These are phyloP conservation scores for Pimpla rufipes DNA, from an alignment of 2,888 invertebrate genomes.

Conservation along the genomic window DNA sequence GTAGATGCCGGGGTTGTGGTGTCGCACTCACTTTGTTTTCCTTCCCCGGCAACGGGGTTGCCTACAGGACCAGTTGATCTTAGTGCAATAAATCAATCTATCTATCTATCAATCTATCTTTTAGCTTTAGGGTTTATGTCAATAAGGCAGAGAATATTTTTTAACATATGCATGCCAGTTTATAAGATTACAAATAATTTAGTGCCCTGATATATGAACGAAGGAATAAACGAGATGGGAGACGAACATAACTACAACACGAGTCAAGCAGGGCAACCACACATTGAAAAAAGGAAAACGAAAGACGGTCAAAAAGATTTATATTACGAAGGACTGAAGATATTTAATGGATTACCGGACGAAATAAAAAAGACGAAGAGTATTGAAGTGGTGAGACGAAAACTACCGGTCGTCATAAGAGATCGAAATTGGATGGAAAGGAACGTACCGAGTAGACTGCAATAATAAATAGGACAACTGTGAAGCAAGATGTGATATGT, in stretches of 20 bases:
- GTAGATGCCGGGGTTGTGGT: too few species aligned
- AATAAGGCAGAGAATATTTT: constrained; percentile 8
- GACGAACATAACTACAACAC: background rate
- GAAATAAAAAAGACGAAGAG: background rate
- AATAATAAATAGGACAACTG: background rate
- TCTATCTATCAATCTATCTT: too few species aligned
- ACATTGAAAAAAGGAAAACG: background rate
- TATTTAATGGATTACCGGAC: constrained; percentile 2
- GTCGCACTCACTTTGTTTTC: too few species aligned
- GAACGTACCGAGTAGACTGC: constrained; percentile 9
- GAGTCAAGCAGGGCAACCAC: background rate
- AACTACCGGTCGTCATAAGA: background rate
- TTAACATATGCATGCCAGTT: constrained; percentile 7
- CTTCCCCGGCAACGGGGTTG: too few species aligned
- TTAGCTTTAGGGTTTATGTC: constrained; percentile 13
- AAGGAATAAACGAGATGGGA: background rate
- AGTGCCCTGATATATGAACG: background rate
- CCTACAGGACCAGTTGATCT: too few species aligned
- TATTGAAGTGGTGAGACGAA: background rate
- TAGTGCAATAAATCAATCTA: too few species aligned
- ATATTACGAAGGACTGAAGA: background rate
- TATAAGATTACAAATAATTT: constrained; percentile 11
- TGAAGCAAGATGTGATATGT: background rate
- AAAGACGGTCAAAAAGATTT: constrained; percentile 8
- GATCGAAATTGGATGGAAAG: background rate